Evolutionary conservation across 1,140 invertebrate genomes (phyloP).

Genomic region (Mercenaria mercenaria): DNA sequence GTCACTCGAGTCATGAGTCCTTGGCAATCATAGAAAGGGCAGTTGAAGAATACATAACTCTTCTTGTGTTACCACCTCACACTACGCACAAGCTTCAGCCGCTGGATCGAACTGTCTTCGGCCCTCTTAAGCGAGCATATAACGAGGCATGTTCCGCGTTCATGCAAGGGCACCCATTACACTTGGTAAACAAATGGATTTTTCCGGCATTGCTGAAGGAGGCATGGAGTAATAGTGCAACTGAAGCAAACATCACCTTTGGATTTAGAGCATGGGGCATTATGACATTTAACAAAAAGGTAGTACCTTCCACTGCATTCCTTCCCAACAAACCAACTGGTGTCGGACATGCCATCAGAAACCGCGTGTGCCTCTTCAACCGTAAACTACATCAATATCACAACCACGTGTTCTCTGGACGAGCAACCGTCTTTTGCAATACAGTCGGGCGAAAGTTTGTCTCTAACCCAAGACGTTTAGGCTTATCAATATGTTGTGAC

Average conservation of each 20-base stretch:
- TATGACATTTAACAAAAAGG: constrained; percentile 24
- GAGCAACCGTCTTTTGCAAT: neutral
- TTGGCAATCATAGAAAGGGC: constrained; percentile 51
- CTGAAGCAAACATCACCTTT: constrained; percentile 35
- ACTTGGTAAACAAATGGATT: constrained; percentile 67
- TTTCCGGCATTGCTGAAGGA: constrained; percentile 53
- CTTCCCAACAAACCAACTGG: constrained; percentile 1
- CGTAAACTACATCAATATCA: neutral
- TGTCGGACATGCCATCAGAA: neutral
- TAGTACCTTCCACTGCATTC: neutral
- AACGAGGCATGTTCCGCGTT: constrained; percentile 62
- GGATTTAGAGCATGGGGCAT: constrained; percentile 55
- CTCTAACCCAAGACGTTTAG: neutral
- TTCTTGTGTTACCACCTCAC: constrained; percentile 48
- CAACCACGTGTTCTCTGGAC: neutral
- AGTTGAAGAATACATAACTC: constrained; percentile 40
- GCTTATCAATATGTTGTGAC: neutral
- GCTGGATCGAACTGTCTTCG: constrained; percentile 69
- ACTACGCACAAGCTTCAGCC: constrained; percentile 73
- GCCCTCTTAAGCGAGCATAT: constrained; percentile 64
- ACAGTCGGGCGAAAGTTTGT: neutral
- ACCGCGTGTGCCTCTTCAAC: neutral
- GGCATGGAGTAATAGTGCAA: constrained; percentile 36
- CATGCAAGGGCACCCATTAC: constrained; percentile 18
- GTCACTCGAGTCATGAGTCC: constrained; percentile 60